Base-by-base conservation (phyloP, 2,888 invertebrate species). In the Mythimna ferrago region DNA sequence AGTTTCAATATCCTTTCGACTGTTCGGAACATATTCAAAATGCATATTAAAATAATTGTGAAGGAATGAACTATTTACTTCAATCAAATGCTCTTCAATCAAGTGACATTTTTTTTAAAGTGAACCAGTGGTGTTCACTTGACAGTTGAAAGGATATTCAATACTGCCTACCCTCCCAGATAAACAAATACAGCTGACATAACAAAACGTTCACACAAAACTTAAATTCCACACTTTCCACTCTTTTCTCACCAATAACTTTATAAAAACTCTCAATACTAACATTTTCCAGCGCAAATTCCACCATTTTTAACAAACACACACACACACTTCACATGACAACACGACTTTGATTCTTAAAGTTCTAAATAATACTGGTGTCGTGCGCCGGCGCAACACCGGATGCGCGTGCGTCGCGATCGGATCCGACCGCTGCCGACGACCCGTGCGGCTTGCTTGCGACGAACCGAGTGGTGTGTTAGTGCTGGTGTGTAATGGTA, bases 271-370 rank as follows among this genome's bases (percentile, higher is more conserved):
- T 32, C 44, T 41, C 11, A n/a, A 86, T 91, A 92, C 94, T 77
- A 88, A 94, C 94, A 89, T 92, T 93, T 88, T 94, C 94, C 73
- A 94, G 86, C 26, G 93, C 94, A 68, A 94, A 94, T 84, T 94
- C 94, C 78, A 94, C 94, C 94, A 94, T 94, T 88, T 88, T 86
- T 69, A 66, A 58, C 57, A 57, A n/a, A 69, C 72, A 80, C 75
- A 83, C 26, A 83, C 26, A 26, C 26, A 64, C 71, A 80, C 78
- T 79, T 81, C 82, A 84, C 79, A 82, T 86, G 63, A 81, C 86
- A 84, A 77, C 84, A 87, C 84, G 73, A 80, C 77, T 78, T 74
- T 77, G 69, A 64, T 81, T 82, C 77, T 81, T 86, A 81, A 84
- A 86, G 85, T 65, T 85, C 78, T 85, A 82, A 85, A 84, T 85